Conservation (phyloP, 1,140 invertebrate genomes). For the Parasteatoda tepidariorum region DNA sequence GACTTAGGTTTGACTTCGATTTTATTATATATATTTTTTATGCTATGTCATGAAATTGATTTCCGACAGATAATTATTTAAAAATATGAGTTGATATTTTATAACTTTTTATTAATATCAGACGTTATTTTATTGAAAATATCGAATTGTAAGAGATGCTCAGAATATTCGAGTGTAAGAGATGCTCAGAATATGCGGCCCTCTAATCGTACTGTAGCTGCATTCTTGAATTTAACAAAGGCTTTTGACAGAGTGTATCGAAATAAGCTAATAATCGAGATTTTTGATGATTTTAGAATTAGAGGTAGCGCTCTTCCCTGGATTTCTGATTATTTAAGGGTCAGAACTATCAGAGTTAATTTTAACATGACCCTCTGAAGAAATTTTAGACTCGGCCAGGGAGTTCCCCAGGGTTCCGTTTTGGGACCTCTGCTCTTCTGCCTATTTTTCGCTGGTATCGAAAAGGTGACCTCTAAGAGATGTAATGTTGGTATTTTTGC, state of each 20-base stretch:
- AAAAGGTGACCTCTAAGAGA: not conserved
- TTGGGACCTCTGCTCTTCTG: not conserved
- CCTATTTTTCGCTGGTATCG: not conserved
- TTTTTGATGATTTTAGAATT: not conserved
- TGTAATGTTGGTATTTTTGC: not conserved
- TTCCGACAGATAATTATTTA: no score
- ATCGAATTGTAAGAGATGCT: no score
- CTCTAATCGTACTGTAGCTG: no score
- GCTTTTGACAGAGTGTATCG: not conserved
- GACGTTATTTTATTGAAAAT: no score
- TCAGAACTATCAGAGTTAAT: conserved; percentile 1
- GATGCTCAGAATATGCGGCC: no score
- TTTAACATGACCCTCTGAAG: not conserved
- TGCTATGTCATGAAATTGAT: no score
- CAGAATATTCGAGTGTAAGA: no score
- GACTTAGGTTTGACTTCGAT: no score
- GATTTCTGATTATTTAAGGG: not conserved
- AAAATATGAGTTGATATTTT: no score
- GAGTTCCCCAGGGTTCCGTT: not conserved
- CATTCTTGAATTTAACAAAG: no score
- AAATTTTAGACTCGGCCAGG: not conserved
- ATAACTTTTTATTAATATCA: no score
- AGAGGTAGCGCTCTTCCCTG: not conserved
- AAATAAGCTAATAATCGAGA: not conserved
- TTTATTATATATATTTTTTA: no score